These are phyloP conservation scores for Drosophila paranaensis DNA, from an alignment of 2,888 invertebrate genomes.

Conservation along the genomic window DNA sequence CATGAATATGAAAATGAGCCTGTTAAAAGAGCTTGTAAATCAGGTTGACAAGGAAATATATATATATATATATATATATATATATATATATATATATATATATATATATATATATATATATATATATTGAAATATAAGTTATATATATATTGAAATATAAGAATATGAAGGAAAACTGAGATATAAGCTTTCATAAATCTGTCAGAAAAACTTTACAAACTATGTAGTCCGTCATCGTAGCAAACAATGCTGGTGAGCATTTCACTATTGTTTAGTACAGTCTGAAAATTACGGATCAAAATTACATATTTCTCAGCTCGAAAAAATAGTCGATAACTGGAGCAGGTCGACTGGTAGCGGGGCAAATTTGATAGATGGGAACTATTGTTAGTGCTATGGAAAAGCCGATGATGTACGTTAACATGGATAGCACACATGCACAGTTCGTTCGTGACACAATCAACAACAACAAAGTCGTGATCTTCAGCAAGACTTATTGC, in stretches of 20 bases:
- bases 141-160: no score
- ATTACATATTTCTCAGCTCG: constrained; percentile 9
- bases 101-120: no score
- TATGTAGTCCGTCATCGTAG: no score
- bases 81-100: no score
- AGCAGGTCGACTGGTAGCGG: background rate
- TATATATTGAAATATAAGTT: no score
- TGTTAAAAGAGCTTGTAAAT: background rate
- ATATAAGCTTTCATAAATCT: no score
- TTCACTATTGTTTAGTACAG: background rate
- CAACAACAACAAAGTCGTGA: constrained; percentile 90
- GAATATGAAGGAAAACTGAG: no score
- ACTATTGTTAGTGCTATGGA: constrained; percentile 66
- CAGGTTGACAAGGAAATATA: no score
- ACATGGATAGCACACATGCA: constrained; percentile 79
- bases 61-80: no score
- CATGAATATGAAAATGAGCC: background rate
- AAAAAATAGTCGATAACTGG: background rate
- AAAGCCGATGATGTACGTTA: constrained; percentile 43
- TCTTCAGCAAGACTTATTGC: constrained; percentile 96
- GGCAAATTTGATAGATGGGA: constrained; percentile 58
- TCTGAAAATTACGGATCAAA: background rate
- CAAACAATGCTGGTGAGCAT: constrained; percentile 3
- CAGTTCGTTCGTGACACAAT: constrained; percentile 88
- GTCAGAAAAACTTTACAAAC: no score